phyloP scores from a whole-genome alignment of 2,797 vertebrate genomes.

The Clarias pachynema region DNA sequence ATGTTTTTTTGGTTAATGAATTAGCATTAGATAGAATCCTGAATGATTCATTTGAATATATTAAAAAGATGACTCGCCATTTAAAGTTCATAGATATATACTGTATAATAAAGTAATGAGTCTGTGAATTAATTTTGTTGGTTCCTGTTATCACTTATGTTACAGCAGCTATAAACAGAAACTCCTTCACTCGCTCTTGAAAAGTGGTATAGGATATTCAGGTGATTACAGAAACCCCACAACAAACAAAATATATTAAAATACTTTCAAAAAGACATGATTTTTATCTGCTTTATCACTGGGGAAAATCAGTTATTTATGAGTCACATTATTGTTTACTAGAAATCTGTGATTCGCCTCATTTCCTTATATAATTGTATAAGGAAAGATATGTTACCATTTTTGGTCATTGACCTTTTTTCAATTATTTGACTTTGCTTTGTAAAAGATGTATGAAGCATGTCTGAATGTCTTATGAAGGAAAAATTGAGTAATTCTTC shows the following conservation, averaged over 20 bases:
- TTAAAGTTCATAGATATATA: not conserved
- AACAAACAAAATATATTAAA: too few species aligned
- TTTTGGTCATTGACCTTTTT: not conserved
- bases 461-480: not conserved
- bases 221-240: too few species aligned
- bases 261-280: too few species aligned
- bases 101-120: too few species aligned
- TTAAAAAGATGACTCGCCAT: not conserved
- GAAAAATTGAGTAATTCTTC: not conserved
- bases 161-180: not conserved
- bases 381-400: not conserved
- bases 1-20: not conserved
- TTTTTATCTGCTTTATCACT: too few species aligned
- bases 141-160: not conserved
- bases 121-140: not conserved
- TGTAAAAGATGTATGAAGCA: not conserved
- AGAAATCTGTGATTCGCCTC: not conserved
- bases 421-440: not conserved
- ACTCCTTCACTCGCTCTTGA: not conserved
- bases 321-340: not conserved
- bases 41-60: not conserved
- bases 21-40: not conserved
- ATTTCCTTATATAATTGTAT: too few species aligned
- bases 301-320: too few species aligned
- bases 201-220: not conserved